A percentile compares a stretch with the other conserved stretches of the same genome.
phyloP scores from a whole-genome alignment of 2,888 invertebrate genomes.

The Hartigia nigra region DNA sequence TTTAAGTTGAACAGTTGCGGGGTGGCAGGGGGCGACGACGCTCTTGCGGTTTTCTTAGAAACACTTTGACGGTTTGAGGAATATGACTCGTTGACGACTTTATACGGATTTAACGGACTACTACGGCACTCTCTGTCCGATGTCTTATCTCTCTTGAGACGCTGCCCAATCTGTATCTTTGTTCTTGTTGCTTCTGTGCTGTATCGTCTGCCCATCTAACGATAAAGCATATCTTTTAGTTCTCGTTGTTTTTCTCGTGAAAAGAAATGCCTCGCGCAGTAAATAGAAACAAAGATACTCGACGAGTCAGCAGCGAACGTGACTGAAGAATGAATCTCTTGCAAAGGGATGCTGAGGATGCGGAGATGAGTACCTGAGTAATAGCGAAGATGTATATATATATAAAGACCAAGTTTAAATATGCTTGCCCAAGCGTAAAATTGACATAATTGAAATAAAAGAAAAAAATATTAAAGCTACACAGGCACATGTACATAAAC shows the following conservation, averaged over 20 bases:
- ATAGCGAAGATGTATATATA: not conserved
- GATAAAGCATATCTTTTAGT: not conserved
- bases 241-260: conserved; percentile 11
- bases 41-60: conserved; percentile 18
- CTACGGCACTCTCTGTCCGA: not conserved
- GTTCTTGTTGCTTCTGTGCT: not conserved
- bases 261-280: conserved; percentile 24
- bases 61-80: not conserved
- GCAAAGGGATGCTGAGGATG: not conserved
- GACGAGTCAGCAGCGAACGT: conserved; percentile 49
- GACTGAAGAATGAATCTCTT: conserved; percentile 55
- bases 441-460: not conserved
- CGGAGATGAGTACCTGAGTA: not conserved
- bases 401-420: not conserved
- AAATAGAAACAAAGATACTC: conserved; percentile 40
- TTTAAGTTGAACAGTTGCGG: conserved; percentile 13
- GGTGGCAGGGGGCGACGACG: conserved; percentile 16
- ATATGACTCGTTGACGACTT: not conserved
- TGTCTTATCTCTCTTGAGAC: not conserved
- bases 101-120: not conserved
- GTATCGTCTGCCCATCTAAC: not conserved
- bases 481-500: not conserved
- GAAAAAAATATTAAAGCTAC: not conserved
- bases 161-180: not conserved
- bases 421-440: not conserved